phyloP scores from a whole-genome alignment of 2,797 vertebrate species.

The Graptemys geographica region DNA sequence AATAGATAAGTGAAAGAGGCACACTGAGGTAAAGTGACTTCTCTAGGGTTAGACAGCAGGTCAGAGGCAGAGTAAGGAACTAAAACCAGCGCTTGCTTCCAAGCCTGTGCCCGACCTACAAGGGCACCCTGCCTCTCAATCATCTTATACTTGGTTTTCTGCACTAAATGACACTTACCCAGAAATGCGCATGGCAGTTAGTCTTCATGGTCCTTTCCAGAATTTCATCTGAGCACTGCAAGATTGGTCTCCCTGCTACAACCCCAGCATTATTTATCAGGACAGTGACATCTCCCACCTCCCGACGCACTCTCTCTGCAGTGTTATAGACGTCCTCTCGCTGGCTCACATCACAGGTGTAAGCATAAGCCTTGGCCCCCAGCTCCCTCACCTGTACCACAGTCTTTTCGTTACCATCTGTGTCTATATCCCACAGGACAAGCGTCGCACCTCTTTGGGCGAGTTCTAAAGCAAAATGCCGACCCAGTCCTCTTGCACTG shows the following conservation, averaged over 20 bases:
- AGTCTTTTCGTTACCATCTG: constrained; percentile 76
- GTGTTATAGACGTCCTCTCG: constrained; percentile 74
- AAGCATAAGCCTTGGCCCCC: constrained; percentile 73
- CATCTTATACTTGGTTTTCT: neutral
- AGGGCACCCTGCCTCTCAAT: neutral
- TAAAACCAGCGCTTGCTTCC: neutral
- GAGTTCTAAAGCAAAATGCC: constrained; percentile 26
- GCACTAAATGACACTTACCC: constrained; percentile 57
- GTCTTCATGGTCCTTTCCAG: constrained; percentile 81
- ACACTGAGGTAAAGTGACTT: neutral
- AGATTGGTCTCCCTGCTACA: constrained; percentile 77
- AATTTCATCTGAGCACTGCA: constrained; percentile 75
- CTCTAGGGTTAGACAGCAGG: neutral
- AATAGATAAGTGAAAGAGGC: neutral
- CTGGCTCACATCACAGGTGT: constrained; percentile 79
- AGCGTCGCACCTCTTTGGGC: constrained; percentile 66
- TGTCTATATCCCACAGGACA: constrained; percentile 82
- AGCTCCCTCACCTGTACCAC: constrained; percentile 69
- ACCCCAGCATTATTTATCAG: constrained; percentile 82
- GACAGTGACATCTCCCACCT: constrained; percentile 80
- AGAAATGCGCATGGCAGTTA: constrained; percentile 84
- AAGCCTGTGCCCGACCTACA: neutral
- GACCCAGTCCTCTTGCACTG: neutral
- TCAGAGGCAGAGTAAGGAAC: neutral
- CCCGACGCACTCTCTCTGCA: constrained; percentile 72